A percentile compares a stretch with the other conserved stretches of the same genome.
Evolutionary conservation across 2,113 vertebrate genomes (phyloP).

Genomic region (Camarhynchus parvulus): DNA sequence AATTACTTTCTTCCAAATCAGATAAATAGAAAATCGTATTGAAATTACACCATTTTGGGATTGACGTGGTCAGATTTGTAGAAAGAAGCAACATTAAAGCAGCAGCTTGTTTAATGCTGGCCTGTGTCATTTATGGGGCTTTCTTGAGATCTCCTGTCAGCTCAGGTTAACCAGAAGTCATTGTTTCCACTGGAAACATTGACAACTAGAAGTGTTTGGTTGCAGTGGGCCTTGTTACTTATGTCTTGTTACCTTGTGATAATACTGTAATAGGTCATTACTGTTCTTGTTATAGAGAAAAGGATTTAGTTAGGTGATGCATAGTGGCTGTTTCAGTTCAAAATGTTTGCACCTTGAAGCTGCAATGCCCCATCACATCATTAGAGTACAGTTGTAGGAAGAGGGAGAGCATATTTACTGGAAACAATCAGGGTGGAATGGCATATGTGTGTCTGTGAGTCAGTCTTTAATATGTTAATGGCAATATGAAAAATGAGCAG

Average conservation of each 20-base stretch:
- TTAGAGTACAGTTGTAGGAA: slow-evolving; percentile 12
- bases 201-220: slow-evolving; percentile 55
- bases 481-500: neutral
- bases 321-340: slow-evolving; percentile 32
- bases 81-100: neutral
- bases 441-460: neutral
- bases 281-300: slow-evolving; percentile 59
- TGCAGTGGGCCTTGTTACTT: slow-evolving; percentile 72
- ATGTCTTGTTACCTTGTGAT: slow-evolving; percentile 69
- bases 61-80: neutral
- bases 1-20: neutral
- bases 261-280: slow-evolving; percentile 70
- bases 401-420: slow-evolving; percentile 1
- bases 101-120: slow-evolving; percentile 33
- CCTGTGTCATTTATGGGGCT: slow-evolving; percentile 4
- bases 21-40: neutral
- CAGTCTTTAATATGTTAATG: slow-evolving; percentile 24
- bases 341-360: slow-evolving; percentile 47
- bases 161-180: slow-evolving; percentile 60
- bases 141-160: slow-evolving; percentile 58
- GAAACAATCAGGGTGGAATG: neutral
- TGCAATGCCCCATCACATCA: neutral
- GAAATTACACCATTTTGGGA: neutral
- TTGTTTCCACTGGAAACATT: slow-evolving; percentile 52
- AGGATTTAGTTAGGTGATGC: slow-evolving; percentile 61